Percentiles rank a stretch among this genome's conserved stretches.
phyloP scores from a whole-genome alignment of 2,888 invertebrate species.

The Diaphora mendica region DNA sequence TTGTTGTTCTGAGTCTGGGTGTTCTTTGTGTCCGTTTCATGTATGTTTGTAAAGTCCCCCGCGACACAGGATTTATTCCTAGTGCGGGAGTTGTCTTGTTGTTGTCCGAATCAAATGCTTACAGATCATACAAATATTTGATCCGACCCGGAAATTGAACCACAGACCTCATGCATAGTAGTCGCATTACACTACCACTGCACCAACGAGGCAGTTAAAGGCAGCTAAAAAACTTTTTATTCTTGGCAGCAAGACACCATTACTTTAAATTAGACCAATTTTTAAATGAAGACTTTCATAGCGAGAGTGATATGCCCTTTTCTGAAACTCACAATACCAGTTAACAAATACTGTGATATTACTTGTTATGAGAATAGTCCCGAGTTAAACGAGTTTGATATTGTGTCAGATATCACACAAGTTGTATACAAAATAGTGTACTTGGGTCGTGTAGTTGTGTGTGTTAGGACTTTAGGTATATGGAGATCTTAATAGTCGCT shows the following conservation, averaged over 20 bases:
- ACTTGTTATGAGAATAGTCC: slow-evolving; percentile 6
- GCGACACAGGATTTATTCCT: too few relatives aligned
- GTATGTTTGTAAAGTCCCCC: too few relatives aligned
- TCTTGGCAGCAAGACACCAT: not conserved
- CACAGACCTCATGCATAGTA: too few relatives aligned
- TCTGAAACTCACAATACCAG: not conserved
- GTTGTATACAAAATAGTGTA: slow-evolving; percentile 10
- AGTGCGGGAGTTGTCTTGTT: too few relatives aligned
- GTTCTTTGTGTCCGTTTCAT: too few relatives aligned
- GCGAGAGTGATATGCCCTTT: not conserved
- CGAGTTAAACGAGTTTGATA: slow-evolving; percentile 14
- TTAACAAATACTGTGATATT: slow-evolving; percentile 13
- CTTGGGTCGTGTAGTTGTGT: not conserved
- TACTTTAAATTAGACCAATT: not conserved
- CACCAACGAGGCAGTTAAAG: not conserved
- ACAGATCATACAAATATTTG: too few relatives aligned
- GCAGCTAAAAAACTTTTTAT: not conserved
- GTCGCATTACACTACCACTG: not conserved
- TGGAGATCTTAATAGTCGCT: not conserved
- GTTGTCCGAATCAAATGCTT: too few relatives aligned
- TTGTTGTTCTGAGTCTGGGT: too few relatives aligned
- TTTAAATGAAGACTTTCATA: not conserved
- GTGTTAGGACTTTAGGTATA: not conserved
- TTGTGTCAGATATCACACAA: slow-evolving; percentile 16
- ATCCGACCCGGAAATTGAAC: too few relatives aligned